Percentiles rank a stretch among this genome's conserved stretches.
Conservation (phyloP, 1,140 invertebrate species). For the Zeugodacus cucurbitae region DNA sequence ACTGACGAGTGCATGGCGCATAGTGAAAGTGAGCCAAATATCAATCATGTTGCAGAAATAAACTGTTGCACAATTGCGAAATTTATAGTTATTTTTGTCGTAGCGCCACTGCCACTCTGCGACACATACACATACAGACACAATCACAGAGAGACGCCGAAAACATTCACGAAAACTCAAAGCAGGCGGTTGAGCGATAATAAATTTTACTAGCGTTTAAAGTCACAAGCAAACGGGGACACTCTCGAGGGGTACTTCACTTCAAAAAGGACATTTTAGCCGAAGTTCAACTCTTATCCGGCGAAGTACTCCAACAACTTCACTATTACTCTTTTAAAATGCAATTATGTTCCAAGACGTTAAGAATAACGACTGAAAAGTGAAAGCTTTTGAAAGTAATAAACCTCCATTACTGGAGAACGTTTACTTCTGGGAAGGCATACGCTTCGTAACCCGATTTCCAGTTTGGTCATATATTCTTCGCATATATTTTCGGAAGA, state of each 20-base stretch:
- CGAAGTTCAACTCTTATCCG: too few species aligned
- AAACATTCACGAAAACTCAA: not conserved
- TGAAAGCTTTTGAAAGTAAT: too few species aligned
- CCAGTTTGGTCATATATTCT: too few species aligned
- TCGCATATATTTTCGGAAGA: too few species aligned
- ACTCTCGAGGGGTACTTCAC: not conserved
- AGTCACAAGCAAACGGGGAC: not conserved
- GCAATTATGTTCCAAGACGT: too few species aligned
- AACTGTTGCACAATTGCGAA: slow-evolving; percentile 8
- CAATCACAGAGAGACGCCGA: not conserved
- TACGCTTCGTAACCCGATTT: too few species aligned
- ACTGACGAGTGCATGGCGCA: not conserved
- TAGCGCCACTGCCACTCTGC: not conserved
- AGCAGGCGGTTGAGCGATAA: not conserved
- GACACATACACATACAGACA: not conserved
- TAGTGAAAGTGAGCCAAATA: not conserved
- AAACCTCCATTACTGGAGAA: too few species aligned
- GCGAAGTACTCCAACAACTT: too few species aligned
- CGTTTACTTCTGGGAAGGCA: too few species aligned
- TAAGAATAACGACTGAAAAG: too few species aligned
- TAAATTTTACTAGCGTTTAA: not conserved
- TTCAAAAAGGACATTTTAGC: too few species aligned
- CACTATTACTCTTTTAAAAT: too few species aligned
- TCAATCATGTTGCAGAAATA: slow-evolving; percentile 9
- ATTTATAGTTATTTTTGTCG: not conserved